These are phyloP conservation scores for Sorex fumeus DNA, from an alignment of 2,113 vertebrate genomes.

Conservation along the genomic window DNA sequence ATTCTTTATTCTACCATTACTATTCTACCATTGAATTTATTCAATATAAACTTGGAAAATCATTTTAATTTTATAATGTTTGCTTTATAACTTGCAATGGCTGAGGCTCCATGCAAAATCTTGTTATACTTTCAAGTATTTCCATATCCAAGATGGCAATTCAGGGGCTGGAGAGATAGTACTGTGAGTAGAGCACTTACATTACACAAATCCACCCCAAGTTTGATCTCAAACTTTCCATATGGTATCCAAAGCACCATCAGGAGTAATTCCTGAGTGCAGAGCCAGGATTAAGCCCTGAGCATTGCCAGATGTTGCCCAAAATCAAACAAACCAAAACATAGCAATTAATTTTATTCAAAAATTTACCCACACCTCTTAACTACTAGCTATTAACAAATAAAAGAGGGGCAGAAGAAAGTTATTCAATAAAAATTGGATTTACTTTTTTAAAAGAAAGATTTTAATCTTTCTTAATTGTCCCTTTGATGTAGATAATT, in stretches of 20 bases:
- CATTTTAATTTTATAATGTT: constrained; percentile 63
- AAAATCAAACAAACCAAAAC: background rate
- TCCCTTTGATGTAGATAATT: constrained; percentile 69
- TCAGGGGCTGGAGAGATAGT: too few relatives aligned
- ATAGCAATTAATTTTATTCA: constrained; percentile 57
- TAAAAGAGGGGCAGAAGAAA: constrained; percentile 65
- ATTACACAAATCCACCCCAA: too few relatives aligned
- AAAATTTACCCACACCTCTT: constrained; percentile 48
- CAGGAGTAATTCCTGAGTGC: too few relatives aligned
- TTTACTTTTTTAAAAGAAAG: constrained; percentile 65
- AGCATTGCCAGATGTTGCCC: too few relatives aligned
- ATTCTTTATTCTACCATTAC: background rate
- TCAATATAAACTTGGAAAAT: constrained; percentile 42
- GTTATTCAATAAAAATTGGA: constrained; percentile 75
- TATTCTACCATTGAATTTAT: background rate
- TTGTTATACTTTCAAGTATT: constrained; percentile 59
- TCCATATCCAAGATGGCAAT: background rate
- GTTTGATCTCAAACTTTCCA: too few relatives aligned
- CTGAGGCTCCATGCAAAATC: constrained; percentile 32
- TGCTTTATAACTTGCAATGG: constrained; percentile 24
- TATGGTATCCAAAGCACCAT: too few relatives aligned
- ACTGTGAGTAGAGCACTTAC: too few relatives aligned
- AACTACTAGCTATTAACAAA: constrained; percentile 72
- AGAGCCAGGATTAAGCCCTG: too few relatives aligned
- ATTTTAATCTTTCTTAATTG: constrained; percentile 77